Base-by-base conservation (phyloP, 2,888 invertebrate genomes). In the Neoaliturus tenellus region DNA sequence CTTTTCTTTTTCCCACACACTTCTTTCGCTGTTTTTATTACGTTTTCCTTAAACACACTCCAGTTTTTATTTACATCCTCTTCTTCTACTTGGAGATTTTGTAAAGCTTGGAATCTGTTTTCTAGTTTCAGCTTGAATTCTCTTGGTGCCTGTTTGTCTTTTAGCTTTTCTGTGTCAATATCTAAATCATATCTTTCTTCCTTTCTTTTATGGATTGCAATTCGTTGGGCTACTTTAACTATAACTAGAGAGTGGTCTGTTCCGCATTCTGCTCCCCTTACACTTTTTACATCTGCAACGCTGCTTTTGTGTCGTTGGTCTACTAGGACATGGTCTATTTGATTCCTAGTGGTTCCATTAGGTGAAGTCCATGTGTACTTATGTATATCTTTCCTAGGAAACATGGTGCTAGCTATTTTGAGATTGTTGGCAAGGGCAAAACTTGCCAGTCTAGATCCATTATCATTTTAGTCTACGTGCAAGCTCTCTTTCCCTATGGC, bases 301-400 rank as follows among this genome's bases (percentile, higher is more conserved):
- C 62, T 51, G 4, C 48, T 80, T 20, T 39, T 62, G 35, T 83
- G 83, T 10, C 73, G 20, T 1, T 78, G 69, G 39, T 85, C 85
- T n/a, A 81, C 58, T 12, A 85, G 78, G 14, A 82, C 82, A 51
- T 83, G 71, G 62, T 85, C 84, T 20, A 85, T 82, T 31, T 83
- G 81, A 44, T 85, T 84, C 12, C 25, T 39, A 8, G 80, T 84
- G 20, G 62, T 69, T 35, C 85, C 86, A 85, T 85, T 80, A 10
- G 84, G 86, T 14, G 85, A 85, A n/a, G 48, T 23, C 85, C 85
- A 84, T 2, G 81, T 85, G 6, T 51, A 6, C n/a, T 80, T 80
- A n/a, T 80, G 48, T 4, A 51, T 55, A 5, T 80, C 20, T 51
- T 55, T 51, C 5, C 17, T 10, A 14, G 55, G 48, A 23, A 51